A percentile compares a stretch with the other conserved stretches of the same genome.
Evolutionary conservation across 1,140 invertebrate genomes (phyloP).

Genomic region (Diorhabda carinulata): DNA sequence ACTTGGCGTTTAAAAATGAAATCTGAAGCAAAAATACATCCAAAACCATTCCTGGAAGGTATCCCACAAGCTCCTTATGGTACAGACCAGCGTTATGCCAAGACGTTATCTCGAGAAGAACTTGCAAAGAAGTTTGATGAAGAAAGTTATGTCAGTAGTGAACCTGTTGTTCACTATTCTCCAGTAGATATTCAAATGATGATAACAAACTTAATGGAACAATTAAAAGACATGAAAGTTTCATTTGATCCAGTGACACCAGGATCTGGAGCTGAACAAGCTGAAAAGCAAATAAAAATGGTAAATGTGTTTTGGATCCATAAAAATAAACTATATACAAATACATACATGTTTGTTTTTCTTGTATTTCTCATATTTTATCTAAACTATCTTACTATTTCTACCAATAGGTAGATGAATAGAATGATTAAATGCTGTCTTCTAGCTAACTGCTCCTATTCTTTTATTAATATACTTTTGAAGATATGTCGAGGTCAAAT

Average conservation of each 20-base stretch:
- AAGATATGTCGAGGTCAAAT: too few relatives aligned
- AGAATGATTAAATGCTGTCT: too few relatives aligned
- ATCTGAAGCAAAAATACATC: slow-evolving; percentile 12
- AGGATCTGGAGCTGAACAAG: slow-evolving; percentile 32
- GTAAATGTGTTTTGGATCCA: slow-evolving; percentile 20
- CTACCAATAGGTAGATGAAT: too few relatives aligned
- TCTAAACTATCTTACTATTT: too few relatives aligned
- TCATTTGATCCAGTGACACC: slow-evolving; percentile 31
- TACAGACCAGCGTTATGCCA: slow-evolving; percentile 28
- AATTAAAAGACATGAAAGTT: slow-evolving; percentile 36
- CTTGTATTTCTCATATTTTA: too few relatives aligned
- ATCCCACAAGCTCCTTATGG: slow-evolving; percentile 23
- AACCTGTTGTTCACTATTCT: slow-evolving; percentile 7
- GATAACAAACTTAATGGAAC: slow-evolving; percentile 37
- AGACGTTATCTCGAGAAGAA: slow-evolving; percentile 35
- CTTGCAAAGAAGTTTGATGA: slow-evolving; percentile 30
- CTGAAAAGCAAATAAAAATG: slow-evolving; percentile 38
- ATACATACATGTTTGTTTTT: too few relatives aligned
- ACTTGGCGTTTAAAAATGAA: slow-evolving; percentile 36
- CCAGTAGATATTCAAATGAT: slow-evolving; percentile 34
- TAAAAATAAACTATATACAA: too few relatives aligned
- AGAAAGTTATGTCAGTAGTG: slow-evolving; percentile 7
- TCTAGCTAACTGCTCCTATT: too few relatives aligned
- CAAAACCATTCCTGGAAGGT: slow-evolving; percentile 19
- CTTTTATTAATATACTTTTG: too few relatives aligned